Conservation (phyloP, 2,797 vertebrate genomes). For the Morelia viridis region DNA sequence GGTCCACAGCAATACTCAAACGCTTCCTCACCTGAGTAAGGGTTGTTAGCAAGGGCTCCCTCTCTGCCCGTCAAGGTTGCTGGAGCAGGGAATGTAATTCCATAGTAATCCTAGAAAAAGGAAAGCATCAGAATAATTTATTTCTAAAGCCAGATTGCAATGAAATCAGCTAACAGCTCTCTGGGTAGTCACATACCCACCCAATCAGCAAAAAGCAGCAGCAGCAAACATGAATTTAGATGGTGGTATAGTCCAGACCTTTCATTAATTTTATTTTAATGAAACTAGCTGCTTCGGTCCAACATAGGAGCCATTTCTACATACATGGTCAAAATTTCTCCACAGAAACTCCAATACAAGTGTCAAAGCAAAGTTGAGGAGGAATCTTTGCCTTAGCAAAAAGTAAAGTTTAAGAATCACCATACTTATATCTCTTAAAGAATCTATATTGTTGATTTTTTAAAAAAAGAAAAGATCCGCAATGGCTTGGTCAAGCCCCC, state of each 20-base stretch:
- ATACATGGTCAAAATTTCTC: background rate
- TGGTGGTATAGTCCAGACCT: too few species aligned
- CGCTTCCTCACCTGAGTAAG: constrained; percentile 86
- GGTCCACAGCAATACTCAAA: fast-evolving
- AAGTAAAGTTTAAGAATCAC: background rate
- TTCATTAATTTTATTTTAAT: background rate
- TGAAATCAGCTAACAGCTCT: background rate
- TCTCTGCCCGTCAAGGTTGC: constrained; percentile 90
- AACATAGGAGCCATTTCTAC: background rate
- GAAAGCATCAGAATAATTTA: background rate
- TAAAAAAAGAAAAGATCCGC: background rate
- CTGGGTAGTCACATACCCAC: background rate
- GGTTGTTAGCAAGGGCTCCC: constrained; percentile 88
- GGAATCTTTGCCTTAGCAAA: background rate
- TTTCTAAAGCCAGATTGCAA: background rate
- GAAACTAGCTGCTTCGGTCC: background rate
- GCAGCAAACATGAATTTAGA: background rate
- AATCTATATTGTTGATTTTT: background rate
- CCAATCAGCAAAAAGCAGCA: background rate
- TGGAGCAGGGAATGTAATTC: constrained; percentile 95
- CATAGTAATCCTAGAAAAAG: constrained; percentile 90
- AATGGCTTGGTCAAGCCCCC: background rate
- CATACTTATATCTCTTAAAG: background rate
- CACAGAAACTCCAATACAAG: background rate
- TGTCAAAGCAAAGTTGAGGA: background rate